Percentiles rank a stretch among this genome's conserved stretches.
Evolutionary conservation across 2,888 invertebrate genomes (phyloP).

Genomic region (Orthosia incerta): DNA sequence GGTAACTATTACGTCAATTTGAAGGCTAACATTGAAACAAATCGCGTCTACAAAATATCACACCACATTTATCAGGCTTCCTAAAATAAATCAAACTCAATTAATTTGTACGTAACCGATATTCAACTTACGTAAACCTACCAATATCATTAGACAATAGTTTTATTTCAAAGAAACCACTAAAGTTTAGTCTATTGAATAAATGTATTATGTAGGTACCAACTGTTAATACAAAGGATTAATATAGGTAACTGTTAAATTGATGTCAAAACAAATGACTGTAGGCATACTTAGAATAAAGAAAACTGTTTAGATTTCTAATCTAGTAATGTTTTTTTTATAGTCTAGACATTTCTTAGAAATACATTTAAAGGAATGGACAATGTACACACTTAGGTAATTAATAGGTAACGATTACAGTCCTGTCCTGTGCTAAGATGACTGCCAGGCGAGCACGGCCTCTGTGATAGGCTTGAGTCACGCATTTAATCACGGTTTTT

Average conservation of each 20-base stretch:
- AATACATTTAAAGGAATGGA: too few relatives aligned
- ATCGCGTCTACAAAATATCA: neutral
- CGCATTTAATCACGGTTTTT: too few relatives aligned
- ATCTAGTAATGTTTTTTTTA: too few relatives aligned
- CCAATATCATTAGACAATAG: neutral
- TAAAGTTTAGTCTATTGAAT: neutral
- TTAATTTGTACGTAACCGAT: constrained; percentile 33
- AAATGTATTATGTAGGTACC: neutral
- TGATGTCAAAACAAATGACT: neutral
- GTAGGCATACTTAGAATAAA: constrained; percentile 2
- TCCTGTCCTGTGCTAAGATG: too few relatives aligned
- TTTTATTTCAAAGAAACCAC: constrained; percentile 2
- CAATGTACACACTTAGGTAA: too few relatives aligned
- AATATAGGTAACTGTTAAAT: neutral
- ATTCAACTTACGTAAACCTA: constrained; percentile 26
- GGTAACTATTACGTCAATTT: neutral
- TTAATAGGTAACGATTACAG: too few relatives aligned
- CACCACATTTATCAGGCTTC: constrained; percentile 15
- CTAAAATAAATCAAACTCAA: constrained; percentile 23
- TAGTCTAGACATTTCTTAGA: too few relatives aligned
- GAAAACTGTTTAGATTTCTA: neutral
- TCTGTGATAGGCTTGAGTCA: too few relatives aligned
- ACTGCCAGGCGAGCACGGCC: too few relatives aligned
- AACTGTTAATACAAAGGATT: neutral
- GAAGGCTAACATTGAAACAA: neutral